These are phyloP conservation scores for Orthonyx spaldingii DNA, from an alignment of 2,113 vertebrate genomes.

Conservation along the genomic window DNA sequence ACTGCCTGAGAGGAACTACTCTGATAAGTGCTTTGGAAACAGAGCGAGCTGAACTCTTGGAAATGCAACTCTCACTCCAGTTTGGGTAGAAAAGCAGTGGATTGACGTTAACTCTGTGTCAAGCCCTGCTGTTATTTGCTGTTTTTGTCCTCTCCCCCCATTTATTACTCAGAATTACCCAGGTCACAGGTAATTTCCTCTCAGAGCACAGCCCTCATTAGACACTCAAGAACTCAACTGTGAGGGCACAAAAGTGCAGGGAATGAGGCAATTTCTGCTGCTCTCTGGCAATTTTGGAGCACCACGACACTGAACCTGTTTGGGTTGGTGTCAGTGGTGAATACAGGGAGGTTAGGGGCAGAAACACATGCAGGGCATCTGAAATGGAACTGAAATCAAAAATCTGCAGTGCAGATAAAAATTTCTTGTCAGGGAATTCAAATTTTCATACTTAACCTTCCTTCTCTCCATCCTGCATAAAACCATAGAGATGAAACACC, in stretches of 20 bases:
- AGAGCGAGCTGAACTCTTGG: background rate
- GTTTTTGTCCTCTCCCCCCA: background rate
- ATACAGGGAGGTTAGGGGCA: background rate
- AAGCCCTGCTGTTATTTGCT: background rate
- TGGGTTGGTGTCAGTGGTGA: background rate
- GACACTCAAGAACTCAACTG: background rate
- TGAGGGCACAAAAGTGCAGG: background rate
- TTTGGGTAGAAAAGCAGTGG: accelerated
- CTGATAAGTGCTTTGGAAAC: background rate
- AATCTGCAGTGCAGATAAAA: background rate
- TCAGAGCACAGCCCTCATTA: background rate
- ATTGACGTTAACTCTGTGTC: background rate
- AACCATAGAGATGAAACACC: background rate
- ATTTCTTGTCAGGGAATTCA: accelerated
- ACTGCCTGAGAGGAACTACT: background rate
- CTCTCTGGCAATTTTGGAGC: background rate
- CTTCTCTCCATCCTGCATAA: background rate
- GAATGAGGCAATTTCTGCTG: background rate
- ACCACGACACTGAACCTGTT: accelerated
- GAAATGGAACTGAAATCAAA: background rate
- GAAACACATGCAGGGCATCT: accelerated
- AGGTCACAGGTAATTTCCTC: background rate
- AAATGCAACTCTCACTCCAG: background rate
- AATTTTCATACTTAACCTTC: background rate
- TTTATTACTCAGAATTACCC: background rate